Evolutionary conservation across 2,113 vertebrate genomes (phyloP).

Genomic region (Halcyon malimbica): DNA sequence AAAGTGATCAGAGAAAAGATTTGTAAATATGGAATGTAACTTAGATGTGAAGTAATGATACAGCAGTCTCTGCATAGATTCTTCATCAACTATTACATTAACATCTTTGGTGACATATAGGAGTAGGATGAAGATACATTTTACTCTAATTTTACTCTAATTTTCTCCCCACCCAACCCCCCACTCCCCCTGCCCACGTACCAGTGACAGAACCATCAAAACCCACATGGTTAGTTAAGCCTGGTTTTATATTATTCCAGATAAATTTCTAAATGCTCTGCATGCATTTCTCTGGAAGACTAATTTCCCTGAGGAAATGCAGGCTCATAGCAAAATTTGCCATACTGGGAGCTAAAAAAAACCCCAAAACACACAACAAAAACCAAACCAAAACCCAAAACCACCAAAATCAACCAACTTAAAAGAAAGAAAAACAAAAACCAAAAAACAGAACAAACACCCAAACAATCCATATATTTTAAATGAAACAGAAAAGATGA

Average conservation of each 20-base stretch:
- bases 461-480: not conserved
- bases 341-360: not conserved
- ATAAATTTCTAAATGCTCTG: not conserved
- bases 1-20: not conserved
- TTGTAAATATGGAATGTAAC: not conserved
- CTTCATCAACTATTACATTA: not conserved
- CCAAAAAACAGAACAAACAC: too few species aligned
- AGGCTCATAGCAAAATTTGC: not conserved
- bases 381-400: not conserved
- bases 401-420: not conserved
- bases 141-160: not conserved
- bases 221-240: not conserved
- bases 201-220: constrained; percentile 6
- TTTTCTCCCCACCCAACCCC: not conserved
- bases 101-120: not conserved
- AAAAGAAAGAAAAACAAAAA: not conserved
- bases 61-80: not conserved
- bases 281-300: not conserved
- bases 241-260: not conserved
- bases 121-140: constrained; percentile 13
- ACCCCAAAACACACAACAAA: too few species aligned
- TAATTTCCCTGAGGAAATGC: not conserved
- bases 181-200: not conserved
- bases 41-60: not conserved
- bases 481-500: not conserved